phyloP scores from a whole-genome alignment of 2,113 vertebrate genomes.

The Thalassoma bifasciatum region DNA sequence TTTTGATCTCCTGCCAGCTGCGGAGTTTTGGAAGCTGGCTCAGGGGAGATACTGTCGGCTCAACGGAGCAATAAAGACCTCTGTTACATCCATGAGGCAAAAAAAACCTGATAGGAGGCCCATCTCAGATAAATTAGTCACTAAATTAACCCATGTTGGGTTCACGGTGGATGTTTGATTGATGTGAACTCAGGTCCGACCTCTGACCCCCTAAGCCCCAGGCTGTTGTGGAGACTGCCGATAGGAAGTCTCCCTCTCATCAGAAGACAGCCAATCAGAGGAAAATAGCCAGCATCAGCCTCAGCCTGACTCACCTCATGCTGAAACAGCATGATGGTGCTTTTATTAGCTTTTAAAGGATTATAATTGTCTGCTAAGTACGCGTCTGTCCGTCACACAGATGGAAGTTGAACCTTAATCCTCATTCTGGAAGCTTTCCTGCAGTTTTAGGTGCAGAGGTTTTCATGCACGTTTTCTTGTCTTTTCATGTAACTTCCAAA shows the following conservation, averaged over 20 bases:
- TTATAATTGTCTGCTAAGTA: constrained; percentile 83
- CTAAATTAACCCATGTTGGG: constrained; percentile 52
- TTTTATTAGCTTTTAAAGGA: constrained; percentile 80
- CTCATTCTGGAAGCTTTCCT: constrained; percentile 74
- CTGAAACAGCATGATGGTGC: constrained; percentile 71
- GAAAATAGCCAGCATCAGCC: constrained; percentile 28
- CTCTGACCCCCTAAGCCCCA: constrained; percentile 64
- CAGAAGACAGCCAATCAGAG: constrained; percentile 66
- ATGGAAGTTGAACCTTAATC: constrained; percentile 81
- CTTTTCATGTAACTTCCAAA: constrained; percentile 67
- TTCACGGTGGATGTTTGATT: constrained; percentile 58
- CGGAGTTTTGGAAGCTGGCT: constrained; percentile 24
- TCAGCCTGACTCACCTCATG: constrained; percentile 48
- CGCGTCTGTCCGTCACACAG: constrained; percentile 77
- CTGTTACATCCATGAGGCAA: constrained; percentile 40
- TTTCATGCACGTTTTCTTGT: constrained; percentile 79
- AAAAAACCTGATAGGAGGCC: constrained; percentile 54
- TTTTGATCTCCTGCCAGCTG: constrained; percentile 67
- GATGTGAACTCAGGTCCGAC: constrained; percentile 64
- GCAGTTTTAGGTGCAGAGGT: constrained; percentile 71
- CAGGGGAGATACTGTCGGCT: constrained; percentile 49
- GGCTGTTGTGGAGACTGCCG: constrained; percentile 56
- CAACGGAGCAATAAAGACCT: constrained; percentile 58
- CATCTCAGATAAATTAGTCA: constrained; percentile 65
- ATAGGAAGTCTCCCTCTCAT: constrained; percentile 62